A percentile compares a stretch with the other conserved stretches of the same genome.
phyloP scores from a whole-genome alignment of 1,140 invertebrate genomes.

The Gerris buenoi region DNA sequence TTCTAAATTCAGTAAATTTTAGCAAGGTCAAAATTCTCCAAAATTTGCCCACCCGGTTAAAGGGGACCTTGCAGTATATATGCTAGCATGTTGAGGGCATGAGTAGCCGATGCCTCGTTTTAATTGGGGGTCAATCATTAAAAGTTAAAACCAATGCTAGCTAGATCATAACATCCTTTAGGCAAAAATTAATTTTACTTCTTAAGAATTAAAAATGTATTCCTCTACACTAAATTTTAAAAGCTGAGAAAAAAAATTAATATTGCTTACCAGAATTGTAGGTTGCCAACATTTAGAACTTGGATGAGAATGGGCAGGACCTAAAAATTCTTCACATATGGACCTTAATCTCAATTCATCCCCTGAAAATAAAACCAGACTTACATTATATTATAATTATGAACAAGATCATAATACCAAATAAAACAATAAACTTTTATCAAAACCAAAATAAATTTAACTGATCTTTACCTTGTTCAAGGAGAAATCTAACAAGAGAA shows the following conservation, averaged over 20 bases:
- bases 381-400: no score
- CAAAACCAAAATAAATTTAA: neutral
- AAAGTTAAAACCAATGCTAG: conserved; percentile 4
- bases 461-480: conserved; percentile 47
- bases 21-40: no score
- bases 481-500: conserved; percentile 52
- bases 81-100: neutral
- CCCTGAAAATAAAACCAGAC: conserved; percentile 32
- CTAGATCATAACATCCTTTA: conserved; percentile 19
- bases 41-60: no score
- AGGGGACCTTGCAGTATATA: no score
- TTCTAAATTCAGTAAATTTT: no score
- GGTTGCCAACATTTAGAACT: conserved; percentile 40
- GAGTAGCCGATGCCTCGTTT: neutral
- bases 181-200: conserved; percentile 12
- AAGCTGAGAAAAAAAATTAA: neutral
- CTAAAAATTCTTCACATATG: conserved; percentile 57
- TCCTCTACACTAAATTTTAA: neutral
- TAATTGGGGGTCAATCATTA: neutral
- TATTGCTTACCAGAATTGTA: conserved; percentile 35
- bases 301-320: conserved; percentile 45
- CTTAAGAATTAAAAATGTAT: conserved; percentile 1
- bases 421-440: no score
- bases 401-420: no score
- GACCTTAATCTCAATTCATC: conserved; percentile 48